phyloP scores from a whole-genome alignment of 2,888 invertebrate species.

The Lypha dubia region DNA sequence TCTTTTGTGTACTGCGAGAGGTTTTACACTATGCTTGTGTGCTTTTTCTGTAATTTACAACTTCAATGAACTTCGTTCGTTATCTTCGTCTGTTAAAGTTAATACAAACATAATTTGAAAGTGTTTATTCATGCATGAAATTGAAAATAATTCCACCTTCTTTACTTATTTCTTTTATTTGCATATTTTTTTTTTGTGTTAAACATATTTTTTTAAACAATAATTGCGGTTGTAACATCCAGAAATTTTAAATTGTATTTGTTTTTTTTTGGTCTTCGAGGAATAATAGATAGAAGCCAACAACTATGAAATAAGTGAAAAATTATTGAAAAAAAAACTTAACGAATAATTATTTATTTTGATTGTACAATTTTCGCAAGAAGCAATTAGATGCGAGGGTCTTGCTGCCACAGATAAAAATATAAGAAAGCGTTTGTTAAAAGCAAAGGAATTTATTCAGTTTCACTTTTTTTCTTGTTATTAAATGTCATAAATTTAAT shows the following conservation, averaged over 20 bases:
- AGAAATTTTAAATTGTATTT: not conserved
- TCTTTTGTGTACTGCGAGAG: not conserved
- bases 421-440: too few species aligned
- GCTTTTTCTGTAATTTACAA: not conserved
- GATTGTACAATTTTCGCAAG: too few species aligned
- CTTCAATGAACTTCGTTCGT: not conserved
- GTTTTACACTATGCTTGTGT: not conserved
- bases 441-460: too few species aligned
- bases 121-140: constrained; percentile 60
- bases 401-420: too few species aligned
- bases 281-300: not conserved
- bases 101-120: constrained; percentile 43
- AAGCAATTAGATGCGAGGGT: not conserved
- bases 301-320: not conserved
- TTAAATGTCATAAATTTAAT: too few species aligned
- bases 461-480: too few species aligned
- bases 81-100: not conserved
- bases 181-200: not conserved
- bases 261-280: not conserved
- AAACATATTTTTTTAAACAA: not conserved
- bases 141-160: constrained; percentile 60
- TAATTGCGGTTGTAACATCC: constrained; percentile 1
- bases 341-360: not conserved
- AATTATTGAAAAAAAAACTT: too few species aligned
- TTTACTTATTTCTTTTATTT: constrained; percentile 8